Evolutionary conservation across 2,797 vertebrate species (phyloP), one percentile per base, ranked within the genome.

Genomic region (Dendrocincla tyrannina): DNA sequence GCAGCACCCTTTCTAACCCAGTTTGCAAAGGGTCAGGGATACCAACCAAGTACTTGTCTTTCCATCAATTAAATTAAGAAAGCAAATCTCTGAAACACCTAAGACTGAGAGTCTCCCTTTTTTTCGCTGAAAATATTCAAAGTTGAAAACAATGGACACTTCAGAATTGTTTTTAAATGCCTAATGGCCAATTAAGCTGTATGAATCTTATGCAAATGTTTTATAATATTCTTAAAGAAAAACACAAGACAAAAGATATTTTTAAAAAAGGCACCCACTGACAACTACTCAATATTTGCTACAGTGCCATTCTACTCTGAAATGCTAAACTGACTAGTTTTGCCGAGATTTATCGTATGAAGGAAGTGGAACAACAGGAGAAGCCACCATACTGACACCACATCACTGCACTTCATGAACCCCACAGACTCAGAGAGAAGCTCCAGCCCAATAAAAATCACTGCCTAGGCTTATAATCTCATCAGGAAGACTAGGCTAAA

Each of bases 1-100:
- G 33, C 73, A 72, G 63, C 79, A 89, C 85, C 86, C 74, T 59
- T 85, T 85, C 83, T 72, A 89, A 35, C 15, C 20, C 78, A 63
- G 44, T 56, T 52, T 67, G 23, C 70, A 85, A 91, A 84, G 60
- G 41, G 64, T 68, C 84, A 89, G 41, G 17, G 35, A 81, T 67
- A 82, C 11, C 77, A 95, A 96, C 32, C 91, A 97, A 85, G 83
- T 66, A 32, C 30, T 63, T 2, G 0, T 30, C 62, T 84, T 64
- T 82, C 35, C 53, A 68, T 37, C 62, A 90, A 25, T 72, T 78
- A 91, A 6, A 35, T 9, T 49, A 30, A 89, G 88, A 81, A 88
- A 68, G 28, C 5, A 83, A 87, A 83, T 37, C 52, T 59, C n/a
- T 46, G n/a, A 62, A 93, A 84, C 7, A 28, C 7, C 6, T 17